Evolutionary conservation across 35 echinoderm and acorn worm species (phyloP).

Genomic region (Ophioderma brevispina): DNA sequence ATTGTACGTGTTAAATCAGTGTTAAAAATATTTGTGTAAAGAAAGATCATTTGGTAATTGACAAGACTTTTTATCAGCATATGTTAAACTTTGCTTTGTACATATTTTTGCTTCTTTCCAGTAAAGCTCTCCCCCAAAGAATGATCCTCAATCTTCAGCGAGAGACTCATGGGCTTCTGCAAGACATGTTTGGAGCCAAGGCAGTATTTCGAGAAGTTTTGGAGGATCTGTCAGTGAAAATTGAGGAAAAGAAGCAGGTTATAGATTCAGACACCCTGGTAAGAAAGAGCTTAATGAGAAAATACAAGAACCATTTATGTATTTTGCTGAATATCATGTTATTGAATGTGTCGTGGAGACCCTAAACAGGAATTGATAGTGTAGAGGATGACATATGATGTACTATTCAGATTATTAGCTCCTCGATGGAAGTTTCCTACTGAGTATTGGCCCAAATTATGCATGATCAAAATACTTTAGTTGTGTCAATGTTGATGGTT

Average conservation of each 20-base stretch:
- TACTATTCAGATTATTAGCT: not conserved
- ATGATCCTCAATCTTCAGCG: conserved; percentile 77
- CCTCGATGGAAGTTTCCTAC: not conserved
- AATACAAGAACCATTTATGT: too few species aligned
- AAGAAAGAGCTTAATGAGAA: not conserved
- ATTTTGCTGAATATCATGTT: too few species aligned
- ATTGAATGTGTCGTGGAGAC: not conserved
- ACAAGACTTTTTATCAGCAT: too few species aligned
- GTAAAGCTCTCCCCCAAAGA: conserved; percentile 78
- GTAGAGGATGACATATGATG: not conserved
- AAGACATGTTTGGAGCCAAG: conserved; percentile 78
- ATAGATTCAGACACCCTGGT: conserved; percentile 79
- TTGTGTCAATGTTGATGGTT: too few species aligned
- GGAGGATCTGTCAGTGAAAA: conserved; percentile 40
- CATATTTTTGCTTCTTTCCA: not conserved
- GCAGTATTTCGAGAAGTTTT: conserved; percentile 51
- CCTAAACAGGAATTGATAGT: not conserved
- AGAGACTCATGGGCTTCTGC: conserved; percentile 58
- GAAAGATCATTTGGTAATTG: too few species aligned
- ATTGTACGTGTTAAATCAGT: too few species aligned
- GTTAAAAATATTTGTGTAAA: too few species aligned
- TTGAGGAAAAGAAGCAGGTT: conserved; percentile 73
- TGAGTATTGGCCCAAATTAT: not conserved
- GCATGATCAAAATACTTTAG: not conserved
- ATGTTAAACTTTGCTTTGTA: too few species aligned